These are phyloP conservation scores for Rhagoletis pomonella DNA, from an alignment of 1,140 invertebrate genomes.

Conservation along the genomic window DNA sequence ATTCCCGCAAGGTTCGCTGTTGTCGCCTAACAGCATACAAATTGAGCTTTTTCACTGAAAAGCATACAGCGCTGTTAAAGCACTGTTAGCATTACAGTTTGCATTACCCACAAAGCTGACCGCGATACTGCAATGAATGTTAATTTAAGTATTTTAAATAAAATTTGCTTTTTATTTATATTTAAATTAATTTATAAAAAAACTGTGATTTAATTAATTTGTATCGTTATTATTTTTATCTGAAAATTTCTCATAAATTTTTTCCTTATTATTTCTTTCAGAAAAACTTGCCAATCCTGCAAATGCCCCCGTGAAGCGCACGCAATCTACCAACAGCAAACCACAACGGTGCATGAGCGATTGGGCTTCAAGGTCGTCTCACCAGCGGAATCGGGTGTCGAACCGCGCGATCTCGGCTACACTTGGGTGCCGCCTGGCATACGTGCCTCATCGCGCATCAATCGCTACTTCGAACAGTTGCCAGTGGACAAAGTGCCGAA, in stretches of 20 bases:
- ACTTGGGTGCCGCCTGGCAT: conserved; percentile 90
- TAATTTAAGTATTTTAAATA: too few relatives aligned
- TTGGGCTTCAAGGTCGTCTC: conserved; percentile 82
- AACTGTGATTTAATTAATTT: background rate
- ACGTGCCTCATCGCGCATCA: conserved; percentile 77
- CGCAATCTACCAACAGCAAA: conserved; percentile 92
- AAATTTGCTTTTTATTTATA: too few relatives aligned
- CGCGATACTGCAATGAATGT: background rate
- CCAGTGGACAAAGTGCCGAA: conserved; percentile 86
- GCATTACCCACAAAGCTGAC: background rate
- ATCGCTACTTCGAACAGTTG: conserved; percentile 85
- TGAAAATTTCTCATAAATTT: background rate
- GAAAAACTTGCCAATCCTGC: conserved; percentile 84
- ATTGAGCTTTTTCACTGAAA: conserved; percentile 15
- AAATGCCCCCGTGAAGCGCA: conserved; percentile 87
- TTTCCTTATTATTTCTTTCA: conserved; percentile 56
- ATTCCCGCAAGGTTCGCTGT: background rate
- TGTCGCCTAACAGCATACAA: background rate
- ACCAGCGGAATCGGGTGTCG: conserved; percentile 73
- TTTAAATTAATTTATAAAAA: conserved; percentile 61
- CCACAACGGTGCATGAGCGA: conserved; percentile 78
- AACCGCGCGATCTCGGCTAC: conserved; percentile 80
- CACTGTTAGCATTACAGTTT: background rate
- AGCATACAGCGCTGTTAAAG: background rate
- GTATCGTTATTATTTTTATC: background rate